phyloP scores from a whole-genome alignment of 2,888 invertebrate genomes.

The Platycnemis pennipes region DNA sequence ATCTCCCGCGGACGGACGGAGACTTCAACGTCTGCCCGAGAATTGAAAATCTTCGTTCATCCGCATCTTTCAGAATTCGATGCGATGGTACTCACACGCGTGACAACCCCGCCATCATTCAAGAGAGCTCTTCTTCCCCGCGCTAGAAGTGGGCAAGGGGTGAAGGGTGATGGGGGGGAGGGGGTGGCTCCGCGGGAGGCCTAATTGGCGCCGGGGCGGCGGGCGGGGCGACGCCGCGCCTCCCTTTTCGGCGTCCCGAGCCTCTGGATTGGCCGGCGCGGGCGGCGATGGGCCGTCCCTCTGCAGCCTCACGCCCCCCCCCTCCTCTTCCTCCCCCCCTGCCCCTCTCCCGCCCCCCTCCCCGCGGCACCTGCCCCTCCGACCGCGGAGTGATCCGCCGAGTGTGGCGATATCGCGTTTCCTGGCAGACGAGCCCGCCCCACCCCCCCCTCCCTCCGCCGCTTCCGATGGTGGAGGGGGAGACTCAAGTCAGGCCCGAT shows the following conservation, averaged over 20 bases:
- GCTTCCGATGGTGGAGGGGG: neutral
- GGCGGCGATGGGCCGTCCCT: conserved; percentile 46
- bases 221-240: conserved; percentile 44
- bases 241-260: conserved; percentile 54
- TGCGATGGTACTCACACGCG: neutral
- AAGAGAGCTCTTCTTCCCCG: neutral
- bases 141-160: neutral
- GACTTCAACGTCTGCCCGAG: neutral
- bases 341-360: neutral
- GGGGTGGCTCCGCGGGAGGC: conserved; percentile 56
- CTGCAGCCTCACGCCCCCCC: neutral
- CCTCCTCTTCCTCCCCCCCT: neutral
- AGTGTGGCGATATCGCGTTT: conserved; percentile 61
- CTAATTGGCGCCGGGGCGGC: conserved; percentile 44
- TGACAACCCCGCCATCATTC: conserved; percentile 57
- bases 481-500: neutral
- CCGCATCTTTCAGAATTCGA: neutral
- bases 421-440: neutral
- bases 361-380: neutral
- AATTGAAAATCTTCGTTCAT: neutral
- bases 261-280: conserved; percentile 45
- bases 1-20: neutral
- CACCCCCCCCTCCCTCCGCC: neutral
- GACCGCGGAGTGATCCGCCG: neutral
- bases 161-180: neutral